Base-by-base conservation (phyloP, 2,797 vertebrate species). In the Crenichthys baileyi region DNA sequence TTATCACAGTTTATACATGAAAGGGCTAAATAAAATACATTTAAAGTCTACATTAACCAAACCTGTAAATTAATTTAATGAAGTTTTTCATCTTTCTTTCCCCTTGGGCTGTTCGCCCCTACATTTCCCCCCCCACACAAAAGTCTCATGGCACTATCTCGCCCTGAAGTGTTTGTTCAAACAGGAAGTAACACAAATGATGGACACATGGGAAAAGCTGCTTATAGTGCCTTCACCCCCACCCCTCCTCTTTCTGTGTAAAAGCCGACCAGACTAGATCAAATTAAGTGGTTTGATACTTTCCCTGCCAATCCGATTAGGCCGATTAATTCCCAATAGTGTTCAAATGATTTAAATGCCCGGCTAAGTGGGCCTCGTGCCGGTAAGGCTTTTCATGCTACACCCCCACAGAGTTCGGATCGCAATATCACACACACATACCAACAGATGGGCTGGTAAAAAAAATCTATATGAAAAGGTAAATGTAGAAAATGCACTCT, bases 201-300 rank as follows among this genome's bases (percentile, higher is more conserved):
- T 3, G 53, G 76, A 78, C 90, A 83, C 76, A 51, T 85, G 89
- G 87, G 90, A 88, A 93, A 92, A 93, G 89, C 87, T 50, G 80
- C 88, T 91, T 93, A 94, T 94, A 87, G 77, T 80, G 70, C 78
- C 60, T 60, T 77, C 76, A 39, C 48, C 78, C 77, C 81, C 55
- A 53, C 36, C 55, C 46, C 70, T 63, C 51, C 55, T 56, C 51
- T 87, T 87, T 90, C 84, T 86, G 88, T n/a, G 67, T 87, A 87
- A 94, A 92, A 92, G 84, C 93, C 70, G 70, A 6, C 86, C 76
- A 85, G 87, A 76, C 83, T 85, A 91, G 93, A 94, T 95, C 93
- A 92, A 92, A 94, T 93, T 92, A 93, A 95, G 90, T 93, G 92
- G 89, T 94, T 93, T 93, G 92, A 94, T 95, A 92, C 90, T 87